These are phyloP conservation scores for Lagorchestes hirsutus DNA, from an alignment of 2,797 vertebrate species.

Conservation along the genomic window DNA sequence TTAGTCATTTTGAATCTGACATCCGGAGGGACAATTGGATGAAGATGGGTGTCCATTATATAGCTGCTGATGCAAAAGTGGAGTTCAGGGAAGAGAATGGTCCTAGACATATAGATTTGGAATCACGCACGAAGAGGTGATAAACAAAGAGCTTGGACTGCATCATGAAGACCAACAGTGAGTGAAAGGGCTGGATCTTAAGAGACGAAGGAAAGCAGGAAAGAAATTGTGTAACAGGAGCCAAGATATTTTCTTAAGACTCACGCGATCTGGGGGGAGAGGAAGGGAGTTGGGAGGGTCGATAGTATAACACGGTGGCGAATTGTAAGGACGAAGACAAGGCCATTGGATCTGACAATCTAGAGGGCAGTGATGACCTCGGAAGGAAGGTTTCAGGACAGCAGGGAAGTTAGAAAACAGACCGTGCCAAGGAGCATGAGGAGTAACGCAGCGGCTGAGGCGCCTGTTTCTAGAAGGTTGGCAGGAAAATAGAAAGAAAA, in stretches of 20 bases:
- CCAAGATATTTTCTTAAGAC: not conserved
- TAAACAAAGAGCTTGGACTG: constrained; percentile 20
- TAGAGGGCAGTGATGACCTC: not conserved
- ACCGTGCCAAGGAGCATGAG: not conserved
- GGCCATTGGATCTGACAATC: too few relatives aligned
- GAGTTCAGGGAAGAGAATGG: constrained; percentile 9
- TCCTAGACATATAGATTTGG: constrained; percentile 1
- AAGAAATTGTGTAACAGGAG: not conserved
- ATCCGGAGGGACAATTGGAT: not conserved
- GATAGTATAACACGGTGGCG: not conserved
- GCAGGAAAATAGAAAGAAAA: not conserved
- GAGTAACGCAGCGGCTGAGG: not conserved
- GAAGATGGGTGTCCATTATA: constrained; percentile 3
- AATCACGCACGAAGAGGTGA: constrained; percentile 1
- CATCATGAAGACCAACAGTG: constrained; percentile 12
- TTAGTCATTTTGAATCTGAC: not conserved
- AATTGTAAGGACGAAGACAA: not conserved
- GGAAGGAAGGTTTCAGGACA: not conserved
- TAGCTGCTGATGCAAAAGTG: not conserved
- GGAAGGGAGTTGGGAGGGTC: too few relatives aligned
- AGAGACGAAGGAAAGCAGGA: not conserved
- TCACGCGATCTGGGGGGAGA: not conserved
- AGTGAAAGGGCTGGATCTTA: not conserved
- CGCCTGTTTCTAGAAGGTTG: not conserved
- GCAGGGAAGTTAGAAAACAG: not conserved